Base-by-base conservation (phyloP, 2,113 vertebrate species). In the Regulus satrapa region DNA sequence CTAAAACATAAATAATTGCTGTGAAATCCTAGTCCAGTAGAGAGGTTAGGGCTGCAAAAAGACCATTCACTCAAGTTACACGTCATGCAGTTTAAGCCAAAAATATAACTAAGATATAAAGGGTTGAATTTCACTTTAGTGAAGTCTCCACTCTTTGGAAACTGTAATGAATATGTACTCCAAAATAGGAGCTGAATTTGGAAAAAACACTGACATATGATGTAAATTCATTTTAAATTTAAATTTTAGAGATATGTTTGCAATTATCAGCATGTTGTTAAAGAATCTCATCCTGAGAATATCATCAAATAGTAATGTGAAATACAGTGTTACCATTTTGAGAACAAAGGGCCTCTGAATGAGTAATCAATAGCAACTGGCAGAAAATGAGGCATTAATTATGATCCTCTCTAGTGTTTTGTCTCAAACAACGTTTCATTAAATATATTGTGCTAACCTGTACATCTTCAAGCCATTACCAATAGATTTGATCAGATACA, bases 331-430 rank as follows among this genome's bases (percentile, higher is more conserved):
- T 98, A 98, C 95, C 97, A 98, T 98, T 98, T 96, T 95, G 95
- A 98, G 97, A 98, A 98, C 97, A 98, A 98, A 98, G 96, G 88
- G 92, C 97, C 96, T 94, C 92, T 98, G 98, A 98, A 98, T 98
- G 97, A 98, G 98, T 98, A 98, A 98, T 98, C 98, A 98, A 98
- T 98, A 98, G 97, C 97, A 98, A 98, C 97, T 96, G 97, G 96
- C 96, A 98, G 97, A 98, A 98, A 98, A 98, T 97, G 97, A 98
- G 97, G 97, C 97, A 97, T 98, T 98, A 98, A 98, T 98, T 98
- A 98, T 92, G 92, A 98, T 97, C 92, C 95, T 98, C 97, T 98
- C 96, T 74, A 92, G 96, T 97, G 97, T 98, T 98, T 98, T 98
- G 97, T 98, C 97, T 98, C 97, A 97, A 96, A 98, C 96, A 98